Conservation (phyloP, 2,888 invertebrate genomes). For the Melanostoma mellinum region DNA sequence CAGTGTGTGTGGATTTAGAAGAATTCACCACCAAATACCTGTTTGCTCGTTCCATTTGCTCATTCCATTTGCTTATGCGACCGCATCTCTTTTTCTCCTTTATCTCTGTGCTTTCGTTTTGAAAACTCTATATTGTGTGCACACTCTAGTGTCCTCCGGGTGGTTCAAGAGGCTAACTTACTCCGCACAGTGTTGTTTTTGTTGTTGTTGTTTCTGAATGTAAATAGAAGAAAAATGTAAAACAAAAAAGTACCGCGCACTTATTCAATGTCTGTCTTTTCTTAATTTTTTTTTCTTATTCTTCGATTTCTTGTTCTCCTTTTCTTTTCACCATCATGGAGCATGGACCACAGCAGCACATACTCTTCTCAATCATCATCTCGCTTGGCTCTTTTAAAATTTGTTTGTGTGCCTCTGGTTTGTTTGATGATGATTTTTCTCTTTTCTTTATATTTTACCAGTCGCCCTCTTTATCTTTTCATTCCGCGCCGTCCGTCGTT, state of each 20-base stretch:
- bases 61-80: constrained; percentile 52
- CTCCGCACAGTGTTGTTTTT: constrained; percentile 15
- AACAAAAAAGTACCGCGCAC: constrained; percentile 54
- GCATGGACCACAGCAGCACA: constrained; percentile 42
- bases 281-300: neutral
- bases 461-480: constrained; percentile 2
- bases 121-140: constrained; percentile 44
- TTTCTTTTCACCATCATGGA: constrained; percentile 35
- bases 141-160: constrained; percentile 68
- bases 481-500: constrained; percentile 1
- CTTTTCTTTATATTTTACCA: neutral
- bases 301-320: constrained; percentile 20
- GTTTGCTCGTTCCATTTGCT: constrained; percentile 68
- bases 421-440: constrained; percentile 44
- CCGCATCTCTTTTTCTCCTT: constrained; percentile 20
- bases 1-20: constrained; percentile 70
- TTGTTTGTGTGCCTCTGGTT: constrained; percentile 34
- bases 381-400: constrained; percentile 45
- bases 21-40: constrained; percentile 72
- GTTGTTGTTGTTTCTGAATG: constrained; percentile 51
- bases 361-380: constrained; percentile 69
- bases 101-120: constrained; percentile 1
- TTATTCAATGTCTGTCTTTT: constrained; percentile 11
- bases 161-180: constrained; percentile 72
- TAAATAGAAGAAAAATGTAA: constrained; percentile 60